Evolutionary conservation across 1,140 invertebrate genomes (phyloP), one percentile per base, ranked within the genome.

Genomic region (Drosophila orosa): DNA sequence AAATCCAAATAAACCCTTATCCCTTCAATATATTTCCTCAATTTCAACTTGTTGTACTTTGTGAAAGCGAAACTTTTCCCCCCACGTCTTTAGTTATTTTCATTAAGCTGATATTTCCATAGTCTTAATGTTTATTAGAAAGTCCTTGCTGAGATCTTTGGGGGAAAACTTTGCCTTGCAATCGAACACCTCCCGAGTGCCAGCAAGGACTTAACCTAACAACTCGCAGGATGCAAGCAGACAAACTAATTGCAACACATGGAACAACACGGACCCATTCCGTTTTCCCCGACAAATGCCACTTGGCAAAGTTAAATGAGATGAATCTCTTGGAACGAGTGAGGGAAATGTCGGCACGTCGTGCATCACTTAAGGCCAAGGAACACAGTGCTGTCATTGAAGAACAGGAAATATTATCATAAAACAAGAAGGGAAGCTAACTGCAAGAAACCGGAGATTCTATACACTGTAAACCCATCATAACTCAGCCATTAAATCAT

Each of bases 181-280:
- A 71, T 69, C 27, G 50, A 71, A 71, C 50, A 39, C 50, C 65
- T 71, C 37, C 27, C 13, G 39, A 39, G 39, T 17, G 15, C 24
- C 29, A 4, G 56, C 33, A 35, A 35, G 42, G 12, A 44, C 59
- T 74, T 55, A 44, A 66, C 57, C 39, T 58, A 17, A 66, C 48
- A 57, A 56, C 52, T 52, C 39, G 45, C 13, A 29, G 35, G 35
- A 31, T 69, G 63, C 63, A 69, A 19, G 59, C 65, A 77, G 74
- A 66, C 76, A 76, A 78, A 80, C 78, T 78, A 85, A 82, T 81
- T 86, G 82, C 74, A 67, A 65, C 69, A 86, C 61, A 81, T 78
- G 78, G 50, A 62, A 57, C 73, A 81, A 68, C 77, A 76, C 55
- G 47, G 74, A 52, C 29, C 33, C 35, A 39, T 68, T 45, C 31